Percentiles rank a stretch among this genome's conserved stretches.
phyloP scores from a whole-genome alignment of 2,797 vertebrate genomes.

The Phalanger gymnotis region DNA sequence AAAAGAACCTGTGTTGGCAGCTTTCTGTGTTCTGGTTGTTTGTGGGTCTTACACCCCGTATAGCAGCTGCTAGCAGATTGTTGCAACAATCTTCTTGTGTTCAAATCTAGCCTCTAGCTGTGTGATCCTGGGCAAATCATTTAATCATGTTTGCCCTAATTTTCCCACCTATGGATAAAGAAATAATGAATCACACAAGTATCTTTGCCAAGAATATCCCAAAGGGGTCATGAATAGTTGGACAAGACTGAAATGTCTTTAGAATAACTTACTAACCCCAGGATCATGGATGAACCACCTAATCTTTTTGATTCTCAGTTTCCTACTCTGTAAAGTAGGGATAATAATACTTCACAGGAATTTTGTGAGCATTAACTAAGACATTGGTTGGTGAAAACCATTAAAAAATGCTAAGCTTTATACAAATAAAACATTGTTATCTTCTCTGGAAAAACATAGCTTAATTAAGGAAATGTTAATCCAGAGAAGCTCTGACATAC shows the following conservation, averaged over 20 bases:
- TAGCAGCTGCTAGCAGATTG: too few relatives aligned
- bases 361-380: neutral
- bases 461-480: neutral
- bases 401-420: slow-evolving; percentile 52
- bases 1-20: too few relatives aligned
- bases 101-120: too few relatives aligned
- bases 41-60: too few relatives aligned
- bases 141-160: too few relatives aligned
- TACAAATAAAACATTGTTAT: slow-evolving; percentile 7
- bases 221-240: neutral
- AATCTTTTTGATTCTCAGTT: neutral
- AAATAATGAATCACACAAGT: neutral
- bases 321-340: slow-evolving; percentile 23
- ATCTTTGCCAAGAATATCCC: neutral
- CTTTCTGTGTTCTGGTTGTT: too few relatives aligned
- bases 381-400: slow-evolving; percentile 48
- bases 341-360: neutral
- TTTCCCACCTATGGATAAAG: too few relatives aligned
- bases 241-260: neutral
- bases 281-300: neutral
- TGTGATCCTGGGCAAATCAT: too few relatives aligned
- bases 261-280: neutral
- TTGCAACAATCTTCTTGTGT: too few relatives aligned
- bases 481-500: neutral
- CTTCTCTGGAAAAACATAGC: neutral